Conservation (phyloP, 2,113 vertebrate species). For the Phylloscopus trochilus region DNA sequence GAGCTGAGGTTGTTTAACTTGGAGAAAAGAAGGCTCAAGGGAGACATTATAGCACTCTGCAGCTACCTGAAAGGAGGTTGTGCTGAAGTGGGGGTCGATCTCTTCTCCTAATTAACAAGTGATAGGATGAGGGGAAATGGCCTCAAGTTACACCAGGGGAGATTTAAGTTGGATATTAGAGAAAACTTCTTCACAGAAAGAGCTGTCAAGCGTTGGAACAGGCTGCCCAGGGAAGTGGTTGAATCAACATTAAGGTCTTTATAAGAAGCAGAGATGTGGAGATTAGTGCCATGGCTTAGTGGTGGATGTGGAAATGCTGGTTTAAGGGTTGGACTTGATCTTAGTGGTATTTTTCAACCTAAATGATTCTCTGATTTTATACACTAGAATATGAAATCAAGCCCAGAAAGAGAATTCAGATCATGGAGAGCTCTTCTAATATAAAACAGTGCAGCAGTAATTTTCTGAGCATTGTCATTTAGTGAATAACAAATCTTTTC, state of each 20-base stretch:
- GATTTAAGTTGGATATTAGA: not conserved
- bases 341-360: not conserved
- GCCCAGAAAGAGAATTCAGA: not conserved
- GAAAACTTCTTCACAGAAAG: not conserved
- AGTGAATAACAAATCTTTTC: conserved; percentile 8
- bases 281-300: not conserved
- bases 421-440: not conserved
- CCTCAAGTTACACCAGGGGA: not conserved
- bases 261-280: rapidly evolving
- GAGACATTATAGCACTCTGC: rapidly evolving
- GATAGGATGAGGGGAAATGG: not conserved
- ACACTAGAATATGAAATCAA: conserved; percentile 3
- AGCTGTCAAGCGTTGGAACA: not conserved
- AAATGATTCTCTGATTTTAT: not conserved
- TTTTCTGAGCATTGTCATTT: not conserved
- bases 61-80: not conserved
- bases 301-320: not conserved
- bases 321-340: not conserved
- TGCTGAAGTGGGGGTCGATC: not conserved
- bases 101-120: not conserved
- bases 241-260: not conserved
- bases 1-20: not conserved
- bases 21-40: not conserved
- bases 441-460: not conserved
- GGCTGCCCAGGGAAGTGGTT: not conserved